Conservation (phyloP, 1,140 invertebrate species). For the Drosophila ogumai region DNA sequence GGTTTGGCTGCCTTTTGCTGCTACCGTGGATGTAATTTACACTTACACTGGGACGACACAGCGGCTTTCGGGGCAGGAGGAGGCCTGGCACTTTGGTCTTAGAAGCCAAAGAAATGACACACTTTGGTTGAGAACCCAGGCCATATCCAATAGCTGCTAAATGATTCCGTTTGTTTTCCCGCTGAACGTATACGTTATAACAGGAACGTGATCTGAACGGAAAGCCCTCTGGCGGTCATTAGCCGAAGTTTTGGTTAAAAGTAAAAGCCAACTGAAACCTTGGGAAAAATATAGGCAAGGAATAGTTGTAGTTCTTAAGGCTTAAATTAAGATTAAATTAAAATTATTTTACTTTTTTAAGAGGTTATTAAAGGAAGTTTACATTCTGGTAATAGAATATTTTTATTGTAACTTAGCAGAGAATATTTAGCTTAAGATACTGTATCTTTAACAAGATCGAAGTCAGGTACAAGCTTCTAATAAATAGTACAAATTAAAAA, state of each 20-base stretch:
- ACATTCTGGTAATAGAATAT: background rate
- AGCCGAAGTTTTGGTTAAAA: constrained; percentile 36
- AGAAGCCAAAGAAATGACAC: constrained; percentile 70
- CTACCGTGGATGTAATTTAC: constrained; percentile 70
- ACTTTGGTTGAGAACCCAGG: constrained; percentile 29
- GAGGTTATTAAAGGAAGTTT: background rate
- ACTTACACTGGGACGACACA: constrained; percentile 25
- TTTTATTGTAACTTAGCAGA: background rate
- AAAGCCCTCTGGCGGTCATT: constrained; percentile 44
- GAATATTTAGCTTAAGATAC: background rate
- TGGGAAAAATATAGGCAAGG: background rate
- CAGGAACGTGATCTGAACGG: constrained; percentile 35
- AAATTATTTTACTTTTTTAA: background rate
- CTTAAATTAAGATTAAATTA: too few species aligned
- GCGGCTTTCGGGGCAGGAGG: constrained; percentile 9
- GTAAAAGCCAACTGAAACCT: constrained; percentile 32
- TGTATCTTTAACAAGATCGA: too few species aligned
- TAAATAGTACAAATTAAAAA: too few species aligned
- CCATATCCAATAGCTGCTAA: constrained; percentile 52
- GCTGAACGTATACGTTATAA: constrained; percentile 5
- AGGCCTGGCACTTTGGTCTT: constrained; percentile 57
- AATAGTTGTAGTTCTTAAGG: background rate
- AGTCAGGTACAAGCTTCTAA: too few species aligned
- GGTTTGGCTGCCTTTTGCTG: constrained; percentile 60
- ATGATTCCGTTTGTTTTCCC: constrained; percentile 35